Evolutionary conservation across 2,888 invertebrate genomes (phyloP).

Genomic region (Camptogramma bilineatum): DNA sequence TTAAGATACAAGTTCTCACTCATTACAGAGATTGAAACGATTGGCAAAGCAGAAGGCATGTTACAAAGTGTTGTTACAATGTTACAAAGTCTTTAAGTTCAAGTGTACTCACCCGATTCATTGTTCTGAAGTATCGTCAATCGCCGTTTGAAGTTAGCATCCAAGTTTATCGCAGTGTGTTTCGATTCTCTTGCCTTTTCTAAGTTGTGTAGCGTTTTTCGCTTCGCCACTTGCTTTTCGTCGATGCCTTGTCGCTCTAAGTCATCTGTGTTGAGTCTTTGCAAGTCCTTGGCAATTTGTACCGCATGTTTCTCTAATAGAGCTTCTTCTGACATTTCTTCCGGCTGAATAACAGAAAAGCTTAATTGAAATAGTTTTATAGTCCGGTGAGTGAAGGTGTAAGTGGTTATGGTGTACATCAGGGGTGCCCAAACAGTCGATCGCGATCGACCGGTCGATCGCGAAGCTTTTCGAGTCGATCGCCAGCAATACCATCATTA

Average conservation of each 20-base stretch:
- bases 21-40: too few species aligned
- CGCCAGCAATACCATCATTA: too few species aligned
- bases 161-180: slow-evolving; percentile 94
- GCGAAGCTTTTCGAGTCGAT: too few species aligned
- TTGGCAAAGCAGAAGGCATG: too few species aligned
- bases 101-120: slow-evolving; percentile 72
- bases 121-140: slow-evolving; percentile 92
- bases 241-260: slow-evolving; percentile 89
- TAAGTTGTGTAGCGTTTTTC: slow-evolving; percentile 95
- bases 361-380: not conserved
- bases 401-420: too few species aligned
- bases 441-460: too few species aligned
- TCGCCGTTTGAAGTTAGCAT: slow-evolving; percentile 96
- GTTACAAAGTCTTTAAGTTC: not conserved
- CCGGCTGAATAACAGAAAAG: slow-evolving; percentile 74
- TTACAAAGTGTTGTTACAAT: too few species aligned
- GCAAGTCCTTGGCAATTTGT: slow-evolving; percentile 95
- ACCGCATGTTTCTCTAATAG: slow-evolving; percentile 95
- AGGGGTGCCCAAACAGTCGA: too few species aligned
- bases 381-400: too few species aligned
- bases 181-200: slow-evolving; percentile 93
- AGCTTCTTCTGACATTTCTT: slow-evolving; percentile 93
- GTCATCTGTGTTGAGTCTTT: slow-evolving; percentile 93
- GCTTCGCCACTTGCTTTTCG: slow-evolving; percentile 90
- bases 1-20: too few species aligned